Evolutionary conservation across 2,888 invertebrate genomes (phyloP), one percentile per base, ranked within the genome.

Genomic region (Drosophila mettleri): DNA sequence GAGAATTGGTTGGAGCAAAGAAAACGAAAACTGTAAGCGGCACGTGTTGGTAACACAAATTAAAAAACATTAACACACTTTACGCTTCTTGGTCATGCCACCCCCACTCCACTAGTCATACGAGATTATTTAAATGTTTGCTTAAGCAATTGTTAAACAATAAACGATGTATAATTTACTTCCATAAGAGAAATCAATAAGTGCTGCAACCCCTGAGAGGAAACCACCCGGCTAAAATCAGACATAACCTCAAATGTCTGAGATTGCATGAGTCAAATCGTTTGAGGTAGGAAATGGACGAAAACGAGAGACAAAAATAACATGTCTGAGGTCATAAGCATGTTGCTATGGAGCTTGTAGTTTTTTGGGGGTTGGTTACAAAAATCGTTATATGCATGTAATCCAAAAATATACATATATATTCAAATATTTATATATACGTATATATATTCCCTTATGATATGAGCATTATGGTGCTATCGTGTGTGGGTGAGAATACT

Each of bases 241-340:
- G 29, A 70, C 76, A 58, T 86, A 85, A 85, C 85, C 88, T 82
- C 68, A 85, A 85, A 60, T 46, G 34, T 38, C 24, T 6, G 22
- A 27, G 62, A 51, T 71, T 63, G 66, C 76, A 73, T 83, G 70
- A 57, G 43, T 20, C 45, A 43, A 59, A 39, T 2, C 51, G 31
- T 61, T 84, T 80, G 78, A 68, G 84, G 81, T 68, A 84, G 84
- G 81, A 78, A 78, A 88, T 83, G 83, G 70, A 58, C 49, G 48
- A 59, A 52, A 45, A 29, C 27, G 16, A 18, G 10, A 24, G 22
- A 31, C 29, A 10, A 38, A 43, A 53, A 67, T n/a, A 7, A 16
- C 36, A 51, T 31, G 14, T 51, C 24, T 73, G 61, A 61, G 74
- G 74, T 72, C 69, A 74, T 69, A 45, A 18, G 45, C 51, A 69